A percentile compares a stretch with the other conserved stretches of the same genome.
phyloP scores from a whole-genome alignment of 2,113 vertebrate species.

The Orientallactaga bullata region DNA sequence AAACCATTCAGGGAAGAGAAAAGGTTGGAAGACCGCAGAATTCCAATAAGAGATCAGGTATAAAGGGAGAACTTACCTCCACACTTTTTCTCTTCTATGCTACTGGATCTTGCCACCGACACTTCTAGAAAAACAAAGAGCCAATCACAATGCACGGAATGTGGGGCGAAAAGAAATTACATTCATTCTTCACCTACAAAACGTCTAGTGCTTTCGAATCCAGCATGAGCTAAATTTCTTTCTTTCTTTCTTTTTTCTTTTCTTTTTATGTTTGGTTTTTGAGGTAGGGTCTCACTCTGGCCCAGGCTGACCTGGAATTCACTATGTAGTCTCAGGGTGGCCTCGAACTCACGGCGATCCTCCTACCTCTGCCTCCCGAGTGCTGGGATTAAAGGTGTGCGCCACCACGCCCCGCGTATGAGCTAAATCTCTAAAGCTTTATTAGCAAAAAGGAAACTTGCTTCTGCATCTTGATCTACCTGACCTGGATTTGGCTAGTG shows the following conservation, averaged over 20 bases:
- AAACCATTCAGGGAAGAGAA: background rate
- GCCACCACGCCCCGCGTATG: too few relatives aligned
- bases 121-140: conserved; percentile 91
- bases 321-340: too few relatives aligned
- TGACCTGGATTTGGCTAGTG: too few relatives aligned
- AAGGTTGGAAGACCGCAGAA: conserved; percentile 38
- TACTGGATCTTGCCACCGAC: conserved; percentile 95
- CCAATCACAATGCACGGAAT: background rate
- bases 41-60: background rate
- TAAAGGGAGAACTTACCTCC: conserved; percentile 92
- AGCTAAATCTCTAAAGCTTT: background rate
- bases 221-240: background rate
- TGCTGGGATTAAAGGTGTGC: too few relatives aligned
- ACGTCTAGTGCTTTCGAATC: background rate
- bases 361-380: too few relatives aligned
- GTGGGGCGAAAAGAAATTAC: background rate
- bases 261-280: too few relatives aligned
- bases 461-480: background rate
- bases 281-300: too few relatives aligned
- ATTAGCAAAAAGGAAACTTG: background rate
- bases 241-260: too few relatives aligned
- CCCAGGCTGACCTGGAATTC: too few relatives aligned
- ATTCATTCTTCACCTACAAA: background rate
- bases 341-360: too few relatives aligned
- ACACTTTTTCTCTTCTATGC: conserved; percentile 94